phyloP scores from a whole-genome alignment of 2,888 invertebrate genomes.

The Hylaea fasciaria region DNA sequence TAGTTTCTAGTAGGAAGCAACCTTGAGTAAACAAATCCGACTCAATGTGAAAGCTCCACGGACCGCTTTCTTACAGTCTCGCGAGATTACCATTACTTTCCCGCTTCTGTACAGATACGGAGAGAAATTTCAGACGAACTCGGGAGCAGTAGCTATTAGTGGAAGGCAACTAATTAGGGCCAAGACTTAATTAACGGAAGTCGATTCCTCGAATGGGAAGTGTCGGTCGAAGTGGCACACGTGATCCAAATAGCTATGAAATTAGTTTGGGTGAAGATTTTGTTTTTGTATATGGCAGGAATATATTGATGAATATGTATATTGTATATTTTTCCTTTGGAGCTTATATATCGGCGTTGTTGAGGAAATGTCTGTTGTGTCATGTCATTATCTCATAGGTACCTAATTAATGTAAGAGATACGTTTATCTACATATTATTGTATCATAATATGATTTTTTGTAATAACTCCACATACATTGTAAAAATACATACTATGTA shows the following conservation, averaged over 20 bases:
- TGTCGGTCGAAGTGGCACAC: background rate
- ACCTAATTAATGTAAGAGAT: too few species aligned
- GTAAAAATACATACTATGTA: too few species aligned
- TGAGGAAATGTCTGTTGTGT: too few species aligned
- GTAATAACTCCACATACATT: too few species aligned
- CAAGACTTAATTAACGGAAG: slow-evolving; percentile 34
- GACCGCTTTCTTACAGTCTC: slow-evolving; percentile 12
- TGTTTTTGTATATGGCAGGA: too few species aligned
- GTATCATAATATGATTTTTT: too few species aligned
- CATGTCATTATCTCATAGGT: too few species aligned
- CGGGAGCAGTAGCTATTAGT: slow-evolving; percentile 23
- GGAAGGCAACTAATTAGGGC: slow-evolving; percentile 25
- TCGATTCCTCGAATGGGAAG: slow-evolving; percentile 15
- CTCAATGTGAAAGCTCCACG: slow-evolving; percentile 15
- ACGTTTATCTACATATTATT: too few species aligned
- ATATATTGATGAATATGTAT: too few species aligned
- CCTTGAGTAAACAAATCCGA: background rate
- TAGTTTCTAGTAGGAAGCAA: too few species aligned
- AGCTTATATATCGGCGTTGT: too few species aligned
- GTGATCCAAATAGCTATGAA: slow-evolving; percentile 4
- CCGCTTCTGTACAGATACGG: slow-evolving; percentile 16
- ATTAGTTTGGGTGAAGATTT: background rate
- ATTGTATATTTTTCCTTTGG: too few species aligned
- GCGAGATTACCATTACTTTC: slow-evolving; percentile 26
- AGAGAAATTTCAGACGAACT: slow-evolving; percentile 8